Evolutionary conservation across 2,113 vertebrate genomes (phyloP).

Genomic region (Taxidea taxus): DNA sequence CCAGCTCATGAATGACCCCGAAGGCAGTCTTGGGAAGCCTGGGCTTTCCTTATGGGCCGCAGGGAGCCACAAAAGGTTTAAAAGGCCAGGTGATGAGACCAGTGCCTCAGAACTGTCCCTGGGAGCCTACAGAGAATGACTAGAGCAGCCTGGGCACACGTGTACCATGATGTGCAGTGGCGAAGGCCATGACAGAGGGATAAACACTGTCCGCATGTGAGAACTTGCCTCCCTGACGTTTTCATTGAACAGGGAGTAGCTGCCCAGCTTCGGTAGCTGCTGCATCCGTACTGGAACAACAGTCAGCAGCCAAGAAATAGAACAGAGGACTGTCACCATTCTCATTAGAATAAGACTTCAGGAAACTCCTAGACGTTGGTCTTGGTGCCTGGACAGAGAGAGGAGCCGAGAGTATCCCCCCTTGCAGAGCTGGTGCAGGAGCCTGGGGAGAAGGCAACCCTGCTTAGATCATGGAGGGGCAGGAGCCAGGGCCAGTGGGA

Average conservation of each 20-base stretch:
- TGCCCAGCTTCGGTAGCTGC: background rate
- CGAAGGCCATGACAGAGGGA: rapidly evolving
- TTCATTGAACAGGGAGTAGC: background rate
- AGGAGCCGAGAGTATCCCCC: too few relatives aligned
- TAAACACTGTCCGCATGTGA: rapidly evolving
- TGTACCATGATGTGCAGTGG: rapidly evolving
- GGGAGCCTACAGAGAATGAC: background rate
- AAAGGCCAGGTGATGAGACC: background rate
- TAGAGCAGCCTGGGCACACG: background rate
- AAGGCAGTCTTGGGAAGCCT: background rate
- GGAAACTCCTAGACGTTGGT: background rate
- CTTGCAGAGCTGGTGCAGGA: background rate
- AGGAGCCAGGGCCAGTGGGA: too few relatives aligned
- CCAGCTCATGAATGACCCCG: background rate
- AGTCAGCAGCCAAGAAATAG: too few relatives aligned
- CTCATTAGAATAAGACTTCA: background rate
- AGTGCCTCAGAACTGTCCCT: background rate
- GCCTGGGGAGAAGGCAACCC: background rate
- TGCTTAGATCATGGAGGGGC: too few relatives aligned
- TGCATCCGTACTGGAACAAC: background rate
- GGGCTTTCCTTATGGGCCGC: background rate
- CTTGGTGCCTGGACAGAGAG: background rate
- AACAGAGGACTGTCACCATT: background rate
- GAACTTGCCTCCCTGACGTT: background rate
- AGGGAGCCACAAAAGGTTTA: background rate